Evolutionary conservation across 2,797 vertebrate genomes (phyloP), one percentile per base, ranked within the genome.

Genomic region (Megalops cyprinoides): DNA sequence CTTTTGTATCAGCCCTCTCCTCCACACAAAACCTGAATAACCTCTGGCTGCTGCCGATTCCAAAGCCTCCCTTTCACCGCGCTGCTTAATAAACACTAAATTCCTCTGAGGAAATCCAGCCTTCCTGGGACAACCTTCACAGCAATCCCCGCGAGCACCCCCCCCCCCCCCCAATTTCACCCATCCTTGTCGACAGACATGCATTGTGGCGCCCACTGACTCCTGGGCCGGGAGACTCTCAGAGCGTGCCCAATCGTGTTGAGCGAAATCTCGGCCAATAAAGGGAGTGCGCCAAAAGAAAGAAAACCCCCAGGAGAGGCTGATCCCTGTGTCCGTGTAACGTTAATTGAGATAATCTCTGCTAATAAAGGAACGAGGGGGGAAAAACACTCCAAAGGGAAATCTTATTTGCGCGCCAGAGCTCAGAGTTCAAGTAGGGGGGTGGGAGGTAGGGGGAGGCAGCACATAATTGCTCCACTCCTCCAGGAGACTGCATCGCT

Each of bases 261-360:
- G 85, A 84, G 85, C 31, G 10, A 67, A 55, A 69, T 56, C 74
- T 31, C 25, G 0, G 15, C 12, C 86, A 87, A 87, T 89, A 86
- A 91, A 89, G 86, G 74, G 77, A 83, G 87, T 79, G 85, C 80
- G 87, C 86, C 84, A 84, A 80, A 77, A 89, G 83, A 88, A 89
- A 89, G 90, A 89, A 91, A 90, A 87, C 86, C 86, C 88, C 80
- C 89, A 87, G 88, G 87, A 88, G 89, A 89, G 89, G 88, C 79
- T 86, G 86, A 91, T 91, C 88, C 89, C 44, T 4, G 14, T 79
- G 90, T 87, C 91, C 87, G 87, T 92, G 89, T 90, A 88, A 92
- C 91, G 90, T 91, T 92, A 92, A 91, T 92, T 90, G 91, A 88
- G 88, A 87, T 91, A 93, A 92, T 92, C 89, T 90, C 89, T 79